Percentiles rank a stretch among this genome's conserved stretches.
phyloP scores from a whole-genome alignment of 2,797 vertebrate species.

The Neopelma chrysocephalum region DNA sequence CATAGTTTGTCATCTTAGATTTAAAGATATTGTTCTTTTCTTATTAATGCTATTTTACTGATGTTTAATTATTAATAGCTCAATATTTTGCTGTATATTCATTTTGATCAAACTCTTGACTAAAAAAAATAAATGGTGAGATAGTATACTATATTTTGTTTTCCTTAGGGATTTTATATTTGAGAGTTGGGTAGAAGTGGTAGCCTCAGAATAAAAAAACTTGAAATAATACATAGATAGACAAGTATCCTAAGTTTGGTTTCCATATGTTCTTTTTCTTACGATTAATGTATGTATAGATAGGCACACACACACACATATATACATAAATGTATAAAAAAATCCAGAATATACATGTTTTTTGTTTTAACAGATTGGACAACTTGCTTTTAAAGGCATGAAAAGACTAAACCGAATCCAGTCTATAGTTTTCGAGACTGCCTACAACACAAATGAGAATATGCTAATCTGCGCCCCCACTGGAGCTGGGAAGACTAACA shows the following conservation, averaged over 20 bases:
- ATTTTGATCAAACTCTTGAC: background rate
- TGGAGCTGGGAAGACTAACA: constrained; percentile 97
- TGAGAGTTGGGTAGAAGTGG: background rate
- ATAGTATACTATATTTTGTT: background rate
- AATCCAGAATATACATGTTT: background rate
- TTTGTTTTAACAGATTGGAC: constrained; percentile 84
- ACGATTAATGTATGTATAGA: background rate
- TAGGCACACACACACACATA: too few relatives aligned
- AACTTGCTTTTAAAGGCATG: constrained; percentile 95
- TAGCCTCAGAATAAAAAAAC: background rate
- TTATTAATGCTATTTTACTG: background rate
- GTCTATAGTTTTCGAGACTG: constrained; percentile 96
- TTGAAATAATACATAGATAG: background rate
- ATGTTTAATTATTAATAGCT: background rate
- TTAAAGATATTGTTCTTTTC: background rate
- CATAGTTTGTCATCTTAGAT: background rate
- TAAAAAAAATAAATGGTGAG: background rate
- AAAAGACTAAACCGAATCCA: constrained; percentile 94
- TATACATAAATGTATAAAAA: background rate
- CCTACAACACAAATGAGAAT: constrained; percentile 98
- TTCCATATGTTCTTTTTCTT: background rate
- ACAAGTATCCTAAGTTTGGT: background rate
- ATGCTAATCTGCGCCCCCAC: constrained; percentile 96
- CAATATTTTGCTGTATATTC: background rate
- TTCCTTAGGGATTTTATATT: background rate